A percentile compares a stretch with the other conserved stretches of the same genome.
Conservation (phyloP, 2,888 invertebrate genomes). For the Theretra japonica region DNA sequence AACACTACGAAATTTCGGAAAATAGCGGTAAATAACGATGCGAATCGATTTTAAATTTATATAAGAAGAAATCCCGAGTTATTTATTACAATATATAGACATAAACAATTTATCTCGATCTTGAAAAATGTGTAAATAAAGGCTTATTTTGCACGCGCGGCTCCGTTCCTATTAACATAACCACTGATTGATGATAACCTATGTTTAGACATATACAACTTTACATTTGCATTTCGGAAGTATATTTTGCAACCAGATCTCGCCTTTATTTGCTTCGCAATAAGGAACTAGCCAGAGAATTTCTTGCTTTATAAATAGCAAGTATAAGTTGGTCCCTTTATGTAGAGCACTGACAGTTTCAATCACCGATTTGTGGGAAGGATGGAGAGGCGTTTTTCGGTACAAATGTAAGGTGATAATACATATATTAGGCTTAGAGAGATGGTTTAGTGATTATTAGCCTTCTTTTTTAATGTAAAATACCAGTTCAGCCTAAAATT, state of each 20-base stretch:
- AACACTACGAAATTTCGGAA: not conserved
- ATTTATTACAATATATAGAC: conserved; percentile 6
- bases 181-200: conserved; percentile 64
- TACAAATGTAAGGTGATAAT: conserved; percentile 47
- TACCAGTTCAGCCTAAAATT: not conserved
- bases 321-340: conserved; percentile 43
- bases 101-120: conserved; percentile 32
- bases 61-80: conserved; percentile 5
- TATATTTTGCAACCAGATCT: not conserved
- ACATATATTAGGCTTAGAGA: conserved; percentile 37
- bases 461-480: not conserved
- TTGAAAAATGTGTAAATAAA: conserved; percentile 19
- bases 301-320: conserved; percentile 34
- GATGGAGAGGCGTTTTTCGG: conserved; percentile 54
- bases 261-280: not conserved
- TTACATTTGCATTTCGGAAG: conserved; percentile 35
- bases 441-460: not conserved
- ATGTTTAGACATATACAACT: conserved; percentile 46
- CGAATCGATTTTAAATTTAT: not conserved
- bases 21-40: not conserved
- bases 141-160: conserved; percentile 46
- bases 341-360: conserved; percentile 59
- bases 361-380: conserved; percentile 55
- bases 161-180: conserved; percentile 50
- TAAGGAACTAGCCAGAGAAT: not conserved